Evolutionary conservation across 2,113 vertebrate genomes (phyloP), one percentile per base, ranked within the genome.

Genomic region (Pterocles orientalis): DNA sequence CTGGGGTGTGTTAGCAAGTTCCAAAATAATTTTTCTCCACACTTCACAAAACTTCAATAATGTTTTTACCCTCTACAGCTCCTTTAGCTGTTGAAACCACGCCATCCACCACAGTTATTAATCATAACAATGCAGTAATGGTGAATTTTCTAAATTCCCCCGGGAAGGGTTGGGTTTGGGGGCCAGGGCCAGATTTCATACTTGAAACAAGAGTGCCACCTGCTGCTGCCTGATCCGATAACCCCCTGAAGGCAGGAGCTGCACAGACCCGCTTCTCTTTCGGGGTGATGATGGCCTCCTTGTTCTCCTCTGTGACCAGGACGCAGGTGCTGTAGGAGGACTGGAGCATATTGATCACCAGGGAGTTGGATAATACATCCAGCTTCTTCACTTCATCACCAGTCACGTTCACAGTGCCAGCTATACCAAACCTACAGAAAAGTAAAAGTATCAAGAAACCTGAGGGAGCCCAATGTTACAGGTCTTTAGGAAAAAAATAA

Each of bases 371-470:
- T 54, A 99, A 94, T 18, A 99, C 98, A 9, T 99, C 99, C 97
- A 99, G 97, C 94, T 99, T 99, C 98, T 99, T 99, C 97, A 99
- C 98, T 9, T 99, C 99, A 4, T 99, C 99, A 2, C 99, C 99
- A 0, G 99, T 99, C 97, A 99, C 99, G 2, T 99, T 99, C 86
- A 99, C 98, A 2, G 98, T 98, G 31, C 99, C 99, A 6, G 99
- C 98, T 48, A 99, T 95, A 56, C 99, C 99, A 53, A 98, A 99
- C 96, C 99, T 99, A 79, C 29, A 54, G 76, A 45, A 39, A 36
- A 77, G 18, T 14, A 56, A 81, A 88, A 64, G 50, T 12, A 13
- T 13, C 54, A 73, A 41, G 41, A 82, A 80, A 36, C 14, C 5
- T 7, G 31, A 61, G 28, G 33, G 19, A 71, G 7, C 34, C 4